Evolutionary conservation across 92 coral and sea anemone species (phyloP), one percentile per base, ranked within the genome.

Genomic region (Scolanthus callimorphus): DNA sequence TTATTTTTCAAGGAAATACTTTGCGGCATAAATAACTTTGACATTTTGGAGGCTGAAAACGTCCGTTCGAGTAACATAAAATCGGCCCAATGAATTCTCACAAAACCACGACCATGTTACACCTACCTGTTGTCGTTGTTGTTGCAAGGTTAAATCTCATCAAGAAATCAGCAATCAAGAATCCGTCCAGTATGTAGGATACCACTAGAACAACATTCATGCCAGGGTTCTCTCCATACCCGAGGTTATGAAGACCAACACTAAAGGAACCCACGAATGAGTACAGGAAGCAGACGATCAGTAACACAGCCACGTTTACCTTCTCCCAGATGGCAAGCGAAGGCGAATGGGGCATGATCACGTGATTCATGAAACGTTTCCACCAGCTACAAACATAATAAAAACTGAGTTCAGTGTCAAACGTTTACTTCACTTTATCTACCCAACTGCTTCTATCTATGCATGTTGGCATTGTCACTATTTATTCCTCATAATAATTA

Each of bases 121-220:
- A 29, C 70, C 59, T 29, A 83, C 96, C 71, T 41, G 83, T 62
- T 23, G 63, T 29, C 9, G 65, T 62, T 4, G 76, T 59, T 4
- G 96, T 83, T 0, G 95, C 96, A 71, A 83, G 50, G 74, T 88
- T 88, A 50, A 88, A 88, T 27, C 96, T 74, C 66, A 88, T 29
- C 11, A 88, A 38, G 52, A 83, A 78, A 58, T 88, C 96, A 29
- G 62, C 28, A n/a, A 83, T 56, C 31, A 88, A 51, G 2, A 88
- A 63, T 27, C 45, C 8, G 74, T 88, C 96, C 78, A 83, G 55
- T 38, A 78, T 2, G 63, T 88, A 88, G 11, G 90, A 71, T 3
- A 88, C 11, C 20, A 26, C 75, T 54, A 83, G 19, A 11, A 88
- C 44, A 0, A 70, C 38, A 17, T 54, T 15, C 30, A 20, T 53